Base-by-base conservation (phyloP, 2,113 vertebrate genomes). In the Polypterus senegalus region DNA sequence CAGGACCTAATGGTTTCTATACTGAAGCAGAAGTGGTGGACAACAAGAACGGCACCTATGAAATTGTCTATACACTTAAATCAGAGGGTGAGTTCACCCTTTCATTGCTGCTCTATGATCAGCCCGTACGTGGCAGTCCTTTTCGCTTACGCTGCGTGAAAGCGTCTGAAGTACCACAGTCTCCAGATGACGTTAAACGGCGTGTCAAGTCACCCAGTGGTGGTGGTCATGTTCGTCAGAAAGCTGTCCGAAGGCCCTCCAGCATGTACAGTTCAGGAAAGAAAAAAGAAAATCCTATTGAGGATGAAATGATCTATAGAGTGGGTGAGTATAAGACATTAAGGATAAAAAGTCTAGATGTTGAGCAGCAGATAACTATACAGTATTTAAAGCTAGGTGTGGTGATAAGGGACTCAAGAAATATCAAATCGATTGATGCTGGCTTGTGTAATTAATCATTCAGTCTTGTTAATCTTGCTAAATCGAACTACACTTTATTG, bases 231-330 rank as follows among this genome's bases (percentile, higher is more conserved):
- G 85, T 97, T 56, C 80, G 95, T 7, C 95, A 97, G 82, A 97
- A 97, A 66, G 95, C 95, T 0, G 88, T 97, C 45, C 80, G 94
- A 1, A 82, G 95, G 46, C 95, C 95, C 3, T 91, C 92, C 70
- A 97, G 93, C 78, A 97, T 97, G 95, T 97, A 97, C 74, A 89
- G 95, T 86, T 92, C 88, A 0, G 89, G 86, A 59, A 97, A 94
- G 75, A 90, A 91, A 67, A 98, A 97, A 72, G 87, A 89, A 73
- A 88, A 88, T 69, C 87, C 87, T 10, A 88, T 88, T 0, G 86
- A 88, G 63, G 86, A 89, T 0, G 87, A 89, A 55, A 82, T 89
- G 46, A 85, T 88, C 74, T 92, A 90, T 70, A 87, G 95, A 4
- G 91, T 97, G 3, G 94, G 95, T 97, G 79, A 85, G 88, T 56